phyloP scores from a whole-genome alignment of 2,888 invertebrate species.

The Drosophila heteroneura region DNA sequence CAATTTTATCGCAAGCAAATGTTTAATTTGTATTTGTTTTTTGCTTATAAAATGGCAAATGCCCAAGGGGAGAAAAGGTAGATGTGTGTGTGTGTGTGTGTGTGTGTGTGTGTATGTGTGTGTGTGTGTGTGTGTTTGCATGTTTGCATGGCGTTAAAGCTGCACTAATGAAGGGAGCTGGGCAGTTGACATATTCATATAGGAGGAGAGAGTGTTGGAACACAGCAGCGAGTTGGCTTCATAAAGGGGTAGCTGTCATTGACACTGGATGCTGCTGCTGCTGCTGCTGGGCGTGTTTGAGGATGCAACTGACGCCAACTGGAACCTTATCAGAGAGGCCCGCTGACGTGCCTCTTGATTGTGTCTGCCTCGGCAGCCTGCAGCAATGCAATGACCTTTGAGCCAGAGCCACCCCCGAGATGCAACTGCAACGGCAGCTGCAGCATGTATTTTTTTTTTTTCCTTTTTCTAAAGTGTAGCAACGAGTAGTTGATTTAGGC shows the following conservation, averaged over 20 bases:
- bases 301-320: constrained; percentile 45
- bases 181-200: constrained; percentile 29
- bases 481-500: constrained; percentile 53
- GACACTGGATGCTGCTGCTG: constrained; percentile 46
- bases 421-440: constrained; percentile 11
- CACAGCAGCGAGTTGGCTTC: not conserved
- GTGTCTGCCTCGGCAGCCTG: constrained; percentile 27
- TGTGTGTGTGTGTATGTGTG: constrained; percentile 8
- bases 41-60: constrained; percentile 18
- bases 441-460: not conserved
- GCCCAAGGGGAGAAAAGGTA: not conserved
- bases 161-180: constrained; percentile 58
- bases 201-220: not conserved
- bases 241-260: constrained; percentile 53
- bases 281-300: constrained; percentile 50
- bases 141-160: constrained; percentile 42
- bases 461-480: not conserved
- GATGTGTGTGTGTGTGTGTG: not conserved
- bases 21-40: constrained; percentile 37
- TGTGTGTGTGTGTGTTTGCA: constrained; percentile 15
- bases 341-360: constrained; percentile 8
- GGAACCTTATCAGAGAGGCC: constrained; percentile 39
- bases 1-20: constrained; percentile 62
- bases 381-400: constrained; percentile 65
- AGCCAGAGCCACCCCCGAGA: constrained; percentile 30